Evolutionary conservation across 2,888 invertebrate genomes (phyloP).

Genomic region (Chrysina gloriosa): DNA sequence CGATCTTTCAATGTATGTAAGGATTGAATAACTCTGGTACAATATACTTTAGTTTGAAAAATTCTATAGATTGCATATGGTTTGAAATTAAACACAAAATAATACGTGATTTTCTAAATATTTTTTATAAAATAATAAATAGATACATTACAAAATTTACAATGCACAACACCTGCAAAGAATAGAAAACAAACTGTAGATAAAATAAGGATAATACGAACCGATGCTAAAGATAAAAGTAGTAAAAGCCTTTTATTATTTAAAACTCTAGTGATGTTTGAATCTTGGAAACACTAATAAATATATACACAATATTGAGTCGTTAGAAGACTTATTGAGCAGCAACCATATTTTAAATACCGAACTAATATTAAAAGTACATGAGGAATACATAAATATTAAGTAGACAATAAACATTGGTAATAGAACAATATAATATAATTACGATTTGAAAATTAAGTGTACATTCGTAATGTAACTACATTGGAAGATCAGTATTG

Average conservation of each 20-base stretch:
- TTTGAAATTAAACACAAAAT: constrained; percentile 10
- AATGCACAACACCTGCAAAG: constrained; percentile 38
- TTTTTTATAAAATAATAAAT: constrained; percentile 41
- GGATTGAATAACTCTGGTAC: too few relatives aligned
- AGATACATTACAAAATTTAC: constrained; percentile 39
- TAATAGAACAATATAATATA: not conserved
- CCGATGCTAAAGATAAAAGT: constrained; percentile 32
- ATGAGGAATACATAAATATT: constrained; percentile 31
- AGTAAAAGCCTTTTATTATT: constrained; percentile 37
- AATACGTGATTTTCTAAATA: constrained; percentile 31
- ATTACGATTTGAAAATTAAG: not conserved
- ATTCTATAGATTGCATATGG: too few relatives aligned
- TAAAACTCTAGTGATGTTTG: constrained; percentile 41
- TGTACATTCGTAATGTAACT: not conserved
- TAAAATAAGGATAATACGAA: constrained; percentile 24
- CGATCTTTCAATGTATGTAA: too few relatives aligned
- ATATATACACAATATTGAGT: constrained; percentile 41
- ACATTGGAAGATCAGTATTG: constrained; percentile 30
- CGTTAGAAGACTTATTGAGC: constrained; percentile 42
- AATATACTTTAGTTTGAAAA: too few relatives aligned
- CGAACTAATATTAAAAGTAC: constrained; percentile 27
- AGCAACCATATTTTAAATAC: constrained; percentile 38
- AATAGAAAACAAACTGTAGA: constrained; percentile 27
- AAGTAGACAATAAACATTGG: constrained; percentile 37
- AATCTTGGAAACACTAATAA: constrained; percentile 27